These are phyloP conservation scores for Luperina testacea DNA, from an alignment of 2,888 invertebrate genomes.

Conservation along the genomic window DNA sequence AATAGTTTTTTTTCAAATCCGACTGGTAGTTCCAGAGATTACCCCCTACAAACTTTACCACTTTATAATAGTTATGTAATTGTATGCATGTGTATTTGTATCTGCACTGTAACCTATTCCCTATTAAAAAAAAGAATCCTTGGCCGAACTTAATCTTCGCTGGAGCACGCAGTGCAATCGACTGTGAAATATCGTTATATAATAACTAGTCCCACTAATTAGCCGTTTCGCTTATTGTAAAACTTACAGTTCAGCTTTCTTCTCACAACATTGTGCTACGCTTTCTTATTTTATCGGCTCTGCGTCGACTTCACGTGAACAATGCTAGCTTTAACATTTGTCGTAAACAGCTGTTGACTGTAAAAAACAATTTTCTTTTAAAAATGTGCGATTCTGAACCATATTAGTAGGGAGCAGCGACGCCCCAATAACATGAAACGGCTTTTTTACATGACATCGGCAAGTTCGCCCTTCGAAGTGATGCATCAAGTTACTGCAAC, in stretches of 20 bases:
- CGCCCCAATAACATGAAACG: slow-evolving; percentile 43
- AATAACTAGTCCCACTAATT: slow-evolving; percentile 71
- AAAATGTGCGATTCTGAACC: slow-evolving; percentile 44
- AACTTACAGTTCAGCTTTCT: slow-evolving; percentile 64
- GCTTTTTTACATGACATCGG: slow-evolving; percentile 52
- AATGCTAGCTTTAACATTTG: slow-evolving; percentile 62
- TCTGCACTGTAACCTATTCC: slow-evolving; percentile 7
- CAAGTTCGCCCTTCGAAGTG: slow-evolving; percentile 70
- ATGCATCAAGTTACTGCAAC: slow-evolving; percentile 86
- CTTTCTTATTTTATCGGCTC: slow-evolving; percentile 69
- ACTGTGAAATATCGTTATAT: slow-evolving; percentile 72
- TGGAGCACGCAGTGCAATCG: slow-evolving; percentile 63
- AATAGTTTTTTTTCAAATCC: no score
- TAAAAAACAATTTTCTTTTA: slow-evolving; percentile 46
- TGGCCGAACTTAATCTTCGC: slow-evolving; percentile 53
- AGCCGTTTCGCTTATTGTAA: slow-evolving; percentile 70
- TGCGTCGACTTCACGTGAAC: slow-evolving; percentile 56
- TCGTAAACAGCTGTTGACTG: slow-evolving; percentile 66
- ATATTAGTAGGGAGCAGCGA: slow-evolving; percentile 47
- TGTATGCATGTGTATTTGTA: background rate
- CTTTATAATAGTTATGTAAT: no score
- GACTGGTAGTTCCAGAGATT: no score
- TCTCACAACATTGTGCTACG: slow-evolving; percentile 65
- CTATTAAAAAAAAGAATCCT: slow-evolving; percentile 5
- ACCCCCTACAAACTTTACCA: no score